Base-by-base conservation (phyloP, 2,888 invertebrate genomes). In the Abrostola tripartita region DNA sequence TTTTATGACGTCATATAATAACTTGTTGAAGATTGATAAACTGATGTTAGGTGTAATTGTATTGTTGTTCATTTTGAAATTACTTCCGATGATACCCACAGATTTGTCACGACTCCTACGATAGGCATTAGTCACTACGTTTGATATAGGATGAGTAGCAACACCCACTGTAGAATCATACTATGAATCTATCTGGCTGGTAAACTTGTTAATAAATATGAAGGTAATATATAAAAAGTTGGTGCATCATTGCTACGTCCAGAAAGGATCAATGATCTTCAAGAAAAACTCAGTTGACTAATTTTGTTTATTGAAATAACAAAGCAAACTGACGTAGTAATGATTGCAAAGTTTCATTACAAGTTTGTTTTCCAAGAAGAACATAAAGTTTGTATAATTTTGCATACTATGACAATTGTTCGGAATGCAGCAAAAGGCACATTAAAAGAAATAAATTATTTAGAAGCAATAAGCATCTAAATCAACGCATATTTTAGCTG, bases 401-500 rank as follows among this genome's bases (percentile, higher is more conserved):
- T 24, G 24, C 24, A 24, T 24, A 24, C 24, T 24, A 24, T 2
- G 24, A 24, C 24, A 24, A 24, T 24, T 24, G 24, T 24, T 2
- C 24, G 4, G 24, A 24, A 24, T 24, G 24, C 24, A 24, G 24
- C 24, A 24, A 24, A 24, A 24, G 24, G 24, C 4, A 24, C 24
- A 24, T 24, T 24, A 24, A 24, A 24, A 24, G 24, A 24, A 24
- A 24, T 24, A 24, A 24, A 24, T 24, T 24, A 47, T 47, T 47
- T 24, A 47, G 44, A 53, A 51, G 56, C 37, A 67, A 58, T 56
- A 54, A 63, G 68, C 58, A 78, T 78, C 74, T 74, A 78, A 78
- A 78, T 79, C 68, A 70, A 70, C 41, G 74, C 68, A 79, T 78
- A 78, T 73, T 79, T 76, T 79, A 70, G 58, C 65, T 41, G 61